Evolutionary conservation across 1,140 invertebrate genomes (phyloP).

Genomic region (Papilio polyxenes): DNA sequence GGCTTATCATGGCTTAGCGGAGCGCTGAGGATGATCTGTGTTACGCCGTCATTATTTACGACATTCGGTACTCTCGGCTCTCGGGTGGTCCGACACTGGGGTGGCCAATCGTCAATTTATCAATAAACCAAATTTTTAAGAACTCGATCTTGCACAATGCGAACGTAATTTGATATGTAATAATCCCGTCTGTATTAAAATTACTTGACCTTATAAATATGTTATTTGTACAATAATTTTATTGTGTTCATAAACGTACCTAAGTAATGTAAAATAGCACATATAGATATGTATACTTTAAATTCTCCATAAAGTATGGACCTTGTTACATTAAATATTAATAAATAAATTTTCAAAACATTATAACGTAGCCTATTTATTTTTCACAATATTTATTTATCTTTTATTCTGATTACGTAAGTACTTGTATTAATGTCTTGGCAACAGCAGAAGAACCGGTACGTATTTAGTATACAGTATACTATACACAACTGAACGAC

Average conservation of each 20-base stretch:
- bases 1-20: conserved; percentile 67
- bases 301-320: too few species aligned
- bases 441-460: not conserved
- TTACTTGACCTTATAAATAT: not conserved
- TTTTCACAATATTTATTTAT: not conserved
- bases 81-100: conserved; percentile 49
- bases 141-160: conserved; percentile 44
- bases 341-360: not conserved
- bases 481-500: not conserved
- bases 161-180: conserved; percentile 54
- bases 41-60: conserved; percentile 75
- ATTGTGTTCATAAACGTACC: not conserved
- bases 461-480: too few species aligned
- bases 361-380: not conserved
- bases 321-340: too few species aligned
- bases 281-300: too few species aligned
- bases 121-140: conserved; percentile 65
- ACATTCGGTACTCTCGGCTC: conserved; percentile 56
- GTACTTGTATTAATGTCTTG: not conserved
- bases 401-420: not conserved
- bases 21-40: conserved; percentile 61
- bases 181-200: conserved; percentile 31
- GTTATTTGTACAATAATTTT: not conserved
- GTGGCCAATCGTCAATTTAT: conserved; percentile 67
- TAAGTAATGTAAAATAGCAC: not conserved